phyloP scores from a whole-genome alignment of 2,888 invertebrate genomes.

The Aphodius sticticus region DNA sequence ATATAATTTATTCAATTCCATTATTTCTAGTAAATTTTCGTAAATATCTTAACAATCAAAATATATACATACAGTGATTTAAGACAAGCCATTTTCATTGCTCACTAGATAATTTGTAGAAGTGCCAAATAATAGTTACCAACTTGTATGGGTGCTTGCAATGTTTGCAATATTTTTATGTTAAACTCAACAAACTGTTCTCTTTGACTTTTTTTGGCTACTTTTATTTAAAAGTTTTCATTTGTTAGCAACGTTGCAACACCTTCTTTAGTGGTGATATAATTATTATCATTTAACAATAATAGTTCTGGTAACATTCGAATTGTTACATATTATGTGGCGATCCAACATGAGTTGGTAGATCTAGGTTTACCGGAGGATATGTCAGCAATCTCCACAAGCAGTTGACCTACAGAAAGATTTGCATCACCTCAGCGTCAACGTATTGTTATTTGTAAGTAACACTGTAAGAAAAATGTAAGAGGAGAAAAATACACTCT shows the following conservation, averaged over 20 bases:
- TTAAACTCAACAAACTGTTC: too few relatives aligned
- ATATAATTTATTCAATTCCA: background rate
- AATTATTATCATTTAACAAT: background rate
- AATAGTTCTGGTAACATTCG: background rate
- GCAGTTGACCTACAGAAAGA: background rate
- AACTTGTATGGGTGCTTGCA: slow-evolving; percentile 38
- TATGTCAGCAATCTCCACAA: background rate
- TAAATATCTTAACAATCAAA: background rate
- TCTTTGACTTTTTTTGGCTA: too few relatives aligned
- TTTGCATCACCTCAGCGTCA: background rate
- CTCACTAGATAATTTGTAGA: slow-evolving; percentile 43
- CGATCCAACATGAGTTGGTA: background rate
- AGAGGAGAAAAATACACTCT: background rate
- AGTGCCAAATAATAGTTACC: slow-evolving; percentile 52
- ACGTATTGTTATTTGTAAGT: background rate
- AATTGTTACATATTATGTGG: background rate
- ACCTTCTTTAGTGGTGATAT: background rate
- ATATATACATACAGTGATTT: slow-evolving; percentile 12
- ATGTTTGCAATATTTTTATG: slow-evolving; percentile 29
- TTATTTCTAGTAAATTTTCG: background rate
- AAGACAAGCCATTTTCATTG: slow-evolving; percentile 36
- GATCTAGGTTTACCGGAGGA: background rate
- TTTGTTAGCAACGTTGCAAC: background rate
- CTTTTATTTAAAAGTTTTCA: background rate
- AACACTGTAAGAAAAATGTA: background rate